Percentiles rank a stretch among this genome's conserved stretches.
phyloP scores from a whole-genome alignment of 1,140 invertebrate genomes.

The Drosophila malerkotliana region DNA sequence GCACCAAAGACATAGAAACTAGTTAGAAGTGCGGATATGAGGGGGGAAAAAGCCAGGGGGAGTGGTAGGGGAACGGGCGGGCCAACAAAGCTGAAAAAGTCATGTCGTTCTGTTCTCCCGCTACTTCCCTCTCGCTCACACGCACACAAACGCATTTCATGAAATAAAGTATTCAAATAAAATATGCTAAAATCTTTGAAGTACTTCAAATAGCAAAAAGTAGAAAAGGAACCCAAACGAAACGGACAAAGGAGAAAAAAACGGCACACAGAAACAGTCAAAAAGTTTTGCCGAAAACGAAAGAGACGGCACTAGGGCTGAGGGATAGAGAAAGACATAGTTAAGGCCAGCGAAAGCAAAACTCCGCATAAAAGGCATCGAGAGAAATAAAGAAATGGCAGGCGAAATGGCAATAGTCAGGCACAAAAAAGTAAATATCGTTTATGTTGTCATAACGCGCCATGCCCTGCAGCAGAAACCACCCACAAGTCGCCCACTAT shows the following conservation, averaged over 20 bases:
- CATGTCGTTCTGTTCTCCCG: conserved; percentile 51
- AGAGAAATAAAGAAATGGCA: conserved; percentile 45
- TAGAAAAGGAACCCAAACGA: conserved; percentile 48
- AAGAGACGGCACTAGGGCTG: not conserved
- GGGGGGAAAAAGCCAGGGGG: not conserved
- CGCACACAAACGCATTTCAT: conserved; percentile 62
- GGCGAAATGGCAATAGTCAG: conserved; percentile 43
- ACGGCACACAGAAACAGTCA: conserved; percentile 54
- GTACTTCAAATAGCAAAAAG: conserved; percentile 78
- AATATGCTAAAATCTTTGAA: conserved; percentile 83
- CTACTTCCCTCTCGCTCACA: conserved; percentile 4
- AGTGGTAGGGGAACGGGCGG: conserved; percentile 11
- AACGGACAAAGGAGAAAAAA: conserved; percentile 51
- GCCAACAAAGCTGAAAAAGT: conserved; percentile 74
- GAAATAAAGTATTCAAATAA: conserved; percentile 83
- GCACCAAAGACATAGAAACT: conserved; percentile 78
- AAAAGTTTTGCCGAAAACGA: conserved; percentile 59
- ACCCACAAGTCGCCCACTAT: conserved; percentile 14
- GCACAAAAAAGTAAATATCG: conserved; percentile 79
- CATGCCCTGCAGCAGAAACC: conserved; percentile 58
- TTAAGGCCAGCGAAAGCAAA: conserved; percentile 42
- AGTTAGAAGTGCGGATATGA: conserved; percentile 63
- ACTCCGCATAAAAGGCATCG: conserved; percentile 49
- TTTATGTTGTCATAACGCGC: conserved; percentile 82
- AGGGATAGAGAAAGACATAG: not conserved